Evolutionary conservation across 2,113 vertebrate genomes (phyloP).

Genomic region (Brachypteracias leptosomus): DNA sequence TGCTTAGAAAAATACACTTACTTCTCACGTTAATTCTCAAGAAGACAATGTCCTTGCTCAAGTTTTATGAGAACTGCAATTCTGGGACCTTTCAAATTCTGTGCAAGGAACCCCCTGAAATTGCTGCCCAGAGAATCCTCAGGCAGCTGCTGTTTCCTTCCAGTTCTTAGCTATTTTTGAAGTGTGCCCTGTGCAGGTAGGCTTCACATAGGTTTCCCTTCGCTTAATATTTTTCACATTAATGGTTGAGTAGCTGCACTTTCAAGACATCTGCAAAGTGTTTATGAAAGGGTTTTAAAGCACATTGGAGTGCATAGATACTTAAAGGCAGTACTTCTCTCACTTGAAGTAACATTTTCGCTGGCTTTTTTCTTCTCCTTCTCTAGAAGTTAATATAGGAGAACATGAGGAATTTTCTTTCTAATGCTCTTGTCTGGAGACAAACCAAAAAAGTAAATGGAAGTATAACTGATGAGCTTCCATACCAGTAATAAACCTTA

Average conservation of each 20-base stretch:
- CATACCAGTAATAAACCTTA: too few relatives aligned
- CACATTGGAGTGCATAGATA: neutral
- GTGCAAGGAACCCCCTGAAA: neutral
- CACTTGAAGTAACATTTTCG: neutral
- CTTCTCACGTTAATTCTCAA: accelerated
- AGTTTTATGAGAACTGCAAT: neutral
- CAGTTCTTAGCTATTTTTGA: neutral
- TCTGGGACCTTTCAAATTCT: neutral
- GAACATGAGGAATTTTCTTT: neutral
- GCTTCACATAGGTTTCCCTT: neutral
- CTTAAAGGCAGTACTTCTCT: neutral
- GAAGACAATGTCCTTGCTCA: neutral
- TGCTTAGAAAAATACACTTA: accelerated
- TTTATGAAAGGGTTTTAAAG: neutral
- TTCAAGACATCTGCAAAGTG: accelerated
- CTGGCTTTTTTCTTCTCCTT: neutral
- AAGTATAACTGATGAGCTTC: neutral
- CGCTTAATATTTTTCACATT: accelerated
- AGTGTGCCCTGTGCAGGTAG: neutral
- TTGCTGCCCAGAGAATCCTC: neutral
- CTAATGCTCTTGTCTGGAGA: neutral
- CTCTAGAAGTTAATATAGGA: neutral
- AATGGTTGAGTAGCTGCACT: neutral
- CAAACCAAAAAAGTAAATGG: neutral
- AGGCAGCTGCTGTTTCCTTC: neutral